Base-by-base conservation (phyloP, 2,888 invertebrate species). In the Orthosia gothica region DNA sequence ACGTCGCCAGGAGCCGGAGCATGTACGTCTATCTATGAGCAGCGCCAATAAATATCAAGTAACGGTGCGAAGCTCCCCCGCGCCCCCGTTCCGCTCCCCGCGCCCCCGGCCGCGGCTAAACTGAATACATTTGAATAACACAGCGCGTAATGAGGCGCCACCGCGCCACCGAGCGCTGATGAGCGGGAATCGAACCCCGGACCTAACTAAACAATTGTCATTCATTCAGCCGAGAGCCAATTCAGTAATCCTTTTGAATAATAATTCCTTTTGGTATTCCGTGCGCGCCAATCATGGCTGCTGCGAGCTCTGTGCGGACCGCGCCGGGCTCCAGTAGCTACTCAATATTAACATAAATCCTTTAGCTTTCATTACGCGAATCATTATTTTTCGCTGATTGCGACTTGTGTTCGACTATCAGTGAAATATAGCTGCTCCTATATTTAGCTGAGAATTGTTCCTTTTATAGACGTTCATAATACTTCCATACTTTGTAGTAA, bases 81-180 rank as follows among this genome's bases (percentile, higher is more conserved):
- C n/a, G 3, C 15, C 11, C 2, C 15, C 16, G 5, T 16, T 3
- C 1, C 5, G 26, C n/a, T 2, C n/a, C 13, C 63, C 52, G 76
- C 62, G 58, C 70, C 84, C 86, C 87, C 86, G 81, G 82, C 82
- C 79, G 78, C 83, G 76, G 84, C 85, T 85, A 89, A 87, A 89
- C 87, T 87, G 94, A 92, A 94, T 94, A 93, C 90, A 94, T 95
- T 94, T 93, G 91, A 93, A 94, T 93, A 94, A 90, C 89, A 88
- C 87, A 82, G 83, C 63, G 67, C 81, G 81, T 92, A 93, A 93
- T 93, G 92, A 94, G 89, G 88, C 88, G 87, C 84, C 86, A 86
- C 84, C 80, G 87, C 88, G 84, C 83, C 85, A 86, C 87, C 76
- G 87, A 84, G 81, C 85, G 84, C 89, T 92, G 92, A 91, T 92